Percentiles rank a stretch among this genome's conserved stretches.
Conservation (phyloP, 1,140 invertebrate genomes). For the Babylonia areolata region DNA sequence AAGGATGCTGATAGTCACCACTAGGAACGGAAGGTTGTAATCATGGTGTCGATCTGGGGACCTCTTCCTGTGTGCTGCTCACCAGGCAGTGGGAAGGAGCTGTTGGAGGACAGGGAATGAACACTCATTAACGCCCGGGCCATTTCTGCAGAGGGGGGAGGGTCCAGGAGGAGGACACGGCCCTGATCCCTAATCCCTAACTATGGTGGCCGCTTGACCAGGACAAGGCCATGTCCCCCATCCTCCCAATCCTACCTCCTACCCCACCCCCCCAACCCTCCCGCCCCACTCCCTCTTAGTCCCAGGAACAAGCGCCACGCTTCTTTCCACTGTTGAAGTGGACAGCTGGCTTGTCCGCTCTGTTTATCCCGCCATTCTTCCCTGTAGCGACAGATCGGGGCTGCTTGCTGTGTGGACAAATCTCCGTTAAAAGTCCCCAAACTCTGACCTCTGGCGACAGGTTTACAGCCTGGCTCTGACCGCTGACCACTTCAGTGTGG, state of each 20-base stretch:
- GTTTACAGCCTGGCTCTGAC: conserved; percentile 27
- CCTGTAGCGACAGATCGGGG: background rate
- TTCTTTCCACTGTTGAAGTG: background rate
- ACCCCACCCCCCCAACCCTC: background rate
- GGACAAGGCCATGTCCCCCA: background rate
- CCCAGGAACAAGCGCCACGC: background rate
- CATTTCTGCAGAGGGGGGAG: background rate
- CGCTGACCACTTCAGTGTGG: conserved; percentile 26
- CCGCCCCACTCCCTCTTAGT: background rate
- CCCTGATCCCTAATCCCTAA: background rate
- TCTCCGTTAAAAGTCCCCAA: conserved; percentile 14
- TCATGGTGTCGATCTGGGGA: no score
- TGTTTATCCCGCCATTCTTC: background rate
- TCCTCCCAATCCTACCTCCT: background rate
- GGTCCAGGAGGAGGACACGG: background rate
- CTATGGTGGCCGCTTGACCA: background rate
- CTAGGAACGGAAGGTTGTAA: background rate
- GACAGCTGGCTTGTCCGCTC: conserved; percentile 6
- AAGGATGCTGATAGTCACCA: background rate
- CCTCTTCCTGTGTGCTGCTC: background rate
- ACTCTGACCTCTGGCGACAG: conserved; percentile 34
- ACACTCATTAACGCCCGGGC: background rate
- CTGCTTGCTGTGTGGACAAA: background rate
- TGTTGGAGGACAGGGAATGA: background rate
- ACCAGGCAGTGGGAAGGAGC: background rate